phyloP scores from a whole-genome alignment of 1,140 invertebrate genomes.

The Delia radicum region DNA sequence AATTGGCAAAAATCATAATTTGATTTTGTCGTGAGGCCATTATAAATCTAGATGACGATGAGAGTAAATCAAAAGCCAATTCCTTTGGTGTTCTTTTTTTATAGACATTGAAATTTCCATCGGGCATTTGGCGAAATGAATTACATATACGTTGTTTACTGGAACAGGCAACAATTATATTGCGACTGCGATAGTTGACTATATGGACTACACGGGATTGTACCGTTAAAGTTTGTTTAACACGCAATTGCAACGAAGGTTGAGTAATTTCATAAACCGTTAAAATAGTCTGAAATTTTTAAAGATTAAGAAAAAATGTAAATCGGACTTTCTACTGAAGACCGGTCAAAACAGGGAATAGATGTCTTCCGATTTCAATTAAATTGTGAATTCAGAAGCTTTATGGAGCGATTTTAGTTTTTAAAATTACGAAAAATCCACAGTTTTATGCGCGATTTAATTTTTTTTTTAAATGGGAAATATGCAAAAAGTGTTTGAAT shows the following conservation, averaged over 20 bases:
- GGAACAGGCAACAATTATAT: slow-evolving; percentile 40
- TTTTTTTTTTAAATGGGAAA: no score
- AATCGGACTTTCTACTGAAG: no score
- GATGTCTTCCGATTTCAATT: no score
- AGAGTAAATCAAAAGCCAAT: slow-evolving; percentile 36
- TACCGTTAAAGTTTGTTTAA: slow-evolving; percentile 39
- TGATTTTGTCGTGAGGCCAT: slow-evolving; percentile 36
- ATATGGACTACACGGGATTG: slow-evolving; percentile 34
- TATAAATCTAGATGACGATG: slow-evolving; percentile 33
- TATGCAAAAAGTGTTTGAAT: no score
- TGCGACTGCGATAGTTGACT: slow-evolving; percentile 36
- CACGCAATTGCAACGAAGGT: slow-evolving; percentile 29
- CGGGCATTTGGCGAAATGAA: slow-evolving; percentile 38
- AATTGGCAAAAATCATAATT: slow-evolving; percentile 40
- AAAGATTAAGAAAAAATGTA: no score
- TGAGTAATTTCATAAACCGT: slow-evolving; percentile 37
- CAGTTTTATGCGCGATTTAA: no score
- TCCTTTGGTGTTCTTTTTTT: slow-evolving; percentile 33
- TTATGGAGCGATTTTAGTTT: no score
- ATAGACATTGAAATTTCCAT: slow-evolving; percentile 41
- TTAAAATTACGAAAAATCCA: no score
- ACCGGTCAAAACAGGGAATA: no score
- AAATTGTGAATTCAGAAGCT: no score
- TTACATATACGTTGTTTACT: slow-evolving; percentile 29
- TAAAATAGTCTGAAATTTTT: slow-evolving; percentile 34